These are phyloP conservation scores for Noctuana brunneofusca DNA, from an alignment of 2,888 invertebrate genomes.

Conservation along the genomic window DNA sequence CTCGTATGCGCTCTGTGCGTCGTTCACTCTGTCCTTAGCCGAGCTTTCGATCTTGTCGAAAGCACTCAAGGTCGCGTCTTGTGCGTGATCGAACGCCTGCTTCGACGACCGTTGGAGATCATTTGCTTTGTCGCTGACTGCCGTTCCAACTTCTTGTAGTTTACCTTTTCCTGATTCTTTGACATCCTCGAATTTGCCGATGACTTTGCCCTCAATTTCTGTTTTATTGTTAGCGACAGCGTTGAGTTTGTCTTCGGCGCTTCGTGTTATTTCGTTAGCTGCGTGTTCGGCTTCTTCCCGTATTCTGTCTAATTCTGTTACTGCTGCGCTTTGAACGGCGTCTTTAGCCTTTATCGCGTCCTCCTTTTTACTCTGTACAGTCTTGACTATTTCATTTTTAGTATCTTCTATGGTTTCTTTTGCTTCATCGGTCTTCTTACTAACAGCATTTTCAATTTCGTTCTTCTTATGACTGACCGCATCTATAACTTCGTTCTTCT, in stretches of 20 bases:
- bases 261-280: conserved; percentile 72
- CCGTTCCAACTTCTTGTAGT: conserved; percentile 53
- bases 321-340: conserved; percentile 49
- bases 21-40: conserved; percentile 70
- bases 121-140: conserved; percentile 49
- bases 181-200: conserved; percentile 50
- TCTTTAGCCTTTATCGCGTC: conserved; percentile 44
- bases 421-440: conserved; percentile 42
- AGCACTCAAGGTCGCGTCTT: conserved; percentile 74
- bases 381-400: conserved; percentile 39
- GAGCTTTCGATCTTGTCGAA: conserved; percentile 77
- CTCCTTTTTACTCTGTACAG: conserved; percentile 43
- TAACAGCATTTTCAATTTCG: conserved; percentile 41
- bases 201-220: conserved; percentile 56
- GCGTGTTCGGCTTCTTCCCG: conserved; percentile 71
- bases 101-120: conserved; percentile 63
- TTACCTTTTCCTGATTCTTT: conserved; percentile 54
- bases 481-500: conserved; percentile 42
- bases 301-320: conserved; percentile 68
- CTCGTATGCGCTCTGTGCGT: conserved; percentile 69
- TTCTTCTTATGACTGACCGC: conserved; percentile 50
- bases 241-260: conserved; percentile 68
- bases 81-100: conserved; percentile 66
- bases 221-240: conserved; percentile 61
- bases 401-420: conserved; percentile 40